These are phyloP conservation scores for Celastrina argiolus DNA, from an alignment of 2,888 invertebrate species.

Conservation along the genomic window DNA sequence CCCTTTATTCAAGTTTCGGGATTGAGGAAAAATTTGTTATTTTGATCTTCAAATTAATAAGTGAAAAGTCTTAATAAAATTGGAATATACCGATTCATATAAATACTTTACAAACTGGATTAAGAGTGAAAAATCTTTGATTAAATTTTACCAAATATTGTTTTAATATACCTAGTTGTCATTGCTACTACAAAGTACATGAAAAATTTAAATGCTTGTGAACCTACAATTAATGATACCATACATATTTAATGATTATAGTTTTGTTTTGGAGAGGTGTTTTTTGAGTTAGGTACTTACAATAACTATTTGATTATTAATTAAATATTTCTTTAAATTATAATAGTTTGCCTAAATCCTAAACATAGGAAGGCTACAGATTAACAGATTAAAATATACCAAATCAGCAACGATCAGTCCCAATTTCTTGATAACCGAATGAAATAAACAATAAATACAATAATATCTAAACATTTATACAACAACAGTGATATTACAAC, in stretches of 20 bases:
- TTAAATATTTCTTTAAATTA: not conserved
- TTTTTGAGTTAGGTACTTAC: too few relatives aligned
- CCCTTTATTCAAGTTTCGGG: not conserved
- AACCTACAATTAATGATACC: too few relatives aligned
- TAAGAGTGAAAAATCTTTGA: too few relatives aligned
- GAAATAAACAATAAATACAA: not conserved
- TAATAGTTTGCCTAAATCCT: not conserved
- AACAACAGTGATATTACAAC: not conserved
- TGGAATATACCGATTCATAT: not conserved
- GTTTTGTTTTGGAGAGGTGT: too few relatives aligned
- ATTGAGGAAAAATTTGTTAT: not conserved
- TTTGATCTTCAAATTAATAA: not conserved
- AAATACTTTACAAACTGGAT: too few relatives aligned
- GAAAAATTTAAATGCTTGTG: too few relatives aligned
- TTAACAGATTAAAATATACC: not conserved
- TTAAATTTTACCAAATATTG: too few relatives aligned
- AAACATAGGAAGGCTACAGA: not conserved
- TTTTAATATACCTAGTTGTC: too few relatives aligned
- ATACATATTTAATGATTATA: too few relatives aligned
- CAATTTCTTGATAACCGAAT: not conserved
- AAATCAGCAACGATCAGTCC: too few relatives aligned
- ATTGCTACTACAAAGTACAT: too few relatives aligned
- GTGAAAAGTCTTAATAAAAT: not conserved
- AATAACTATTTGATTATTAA: not conserved
- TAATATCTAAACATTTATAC: not conserved